phyloP scores from a whole-genome alignment of 2,113 vertebrate genomes.

The Corvus hawaiiensis region DNA sequence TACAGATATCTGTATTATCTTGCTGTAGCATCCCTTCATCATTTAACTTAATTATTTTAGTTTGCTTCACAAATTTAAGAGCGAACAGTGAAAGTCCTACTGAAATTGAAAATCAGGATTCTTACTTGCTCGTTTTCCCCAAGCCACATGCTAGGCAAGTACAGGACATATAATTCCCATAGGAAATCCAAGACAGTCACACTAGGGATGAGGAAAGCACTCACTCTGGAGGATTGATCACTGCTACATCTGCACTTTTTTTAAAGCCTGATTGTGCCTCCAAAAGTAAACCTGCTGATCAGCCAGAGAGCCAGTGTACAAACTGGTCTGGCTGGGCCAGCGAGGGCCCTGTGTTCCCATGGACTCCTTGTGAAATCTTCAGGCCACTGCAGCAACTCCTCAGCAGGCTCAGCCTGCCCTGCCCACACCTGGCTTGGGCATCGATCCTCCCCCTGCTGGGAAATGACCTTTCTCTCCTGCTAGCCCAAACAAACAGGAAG shows the following conservation, averaged over 20 bases:
- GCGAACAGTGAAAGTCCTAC: background rate
- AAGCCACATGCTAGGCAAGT: background rate
- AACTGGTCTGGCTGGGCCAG: background rate
- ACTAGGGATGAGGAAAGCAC: background rate
- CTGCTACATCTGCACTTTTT: background rate
- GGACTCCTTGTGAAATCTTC: background rate
- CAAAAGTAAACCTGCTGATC: background rate
- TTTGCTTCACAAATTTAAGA: background rate
- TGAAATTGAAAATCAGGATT: background rate
- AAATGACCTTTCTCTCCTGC: background rate
- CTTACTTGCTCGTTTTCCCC: too few relatives aligned
- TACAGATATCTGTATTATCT: background rate
- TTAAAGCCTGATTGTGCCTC: background rate
- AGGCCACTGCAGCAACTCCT: background rate
- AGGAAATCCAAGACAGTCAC: background rate
- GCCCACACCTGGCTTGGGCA: background rate
- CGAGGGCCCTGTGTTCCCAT: background rate
- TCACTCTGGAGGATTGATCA: background rate
- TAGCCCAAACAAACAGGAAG: background rate
- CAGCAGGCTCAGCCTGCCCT: background rate
- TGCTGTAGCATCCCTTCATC: background rate
- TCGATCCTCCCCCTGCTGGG: background rate
- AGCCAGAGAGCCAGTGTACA: background rate
- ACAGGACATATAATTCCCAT: background rate
- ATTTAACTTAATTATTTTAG: background rate